A percentile compares a stretch with the other conserved stretches of the same genome.
Conservation (phyloP, 2,113 vertebrate species). For the Mesembrinibis cayennensis region DNA sequence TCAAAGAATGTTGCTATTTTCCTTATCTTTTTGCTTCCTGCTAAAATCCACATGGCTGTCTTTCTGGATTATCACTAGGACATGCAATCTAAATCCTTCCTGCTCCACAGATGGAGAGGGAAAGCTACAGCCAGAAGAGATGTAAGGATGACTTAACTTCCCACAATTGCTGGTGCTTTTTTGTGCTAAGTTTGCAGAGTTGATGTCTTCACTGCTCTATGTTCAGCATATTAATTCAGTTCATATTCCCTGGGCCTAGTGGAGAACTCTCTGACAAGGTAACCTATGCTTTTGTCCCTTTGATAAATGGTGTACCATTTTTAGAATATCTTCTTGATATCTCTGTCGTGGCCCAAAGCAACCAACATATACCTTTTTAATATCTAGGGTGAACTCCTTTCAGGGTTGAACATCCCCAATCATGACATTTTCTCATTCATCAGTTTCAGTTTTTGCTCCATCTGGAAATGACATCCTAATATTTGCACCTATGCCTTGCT, state of each 20-base stretch:
- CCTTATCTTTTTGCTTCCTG: not conserved
- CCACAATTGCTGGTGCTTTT: not conserved
- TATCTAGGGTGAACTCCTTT: not conserved
- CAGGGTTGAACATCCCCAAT: not conserved
- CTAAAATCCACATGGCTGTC: not conserved
- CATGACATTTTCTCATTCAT: not conserved
- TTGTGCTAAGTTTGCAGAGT: not conserved
- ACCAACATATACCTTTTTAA: not conserved
- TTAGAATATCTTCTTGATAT: not conserved
- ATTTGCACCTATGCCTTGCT: not conserved
- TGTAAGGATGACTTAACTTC: not conserved
- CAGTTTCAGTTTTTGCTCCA: not conserved
- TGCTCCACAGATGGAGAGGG: not conserved
- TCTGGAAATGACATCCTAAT: not conserved
- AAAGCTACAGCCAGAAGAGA: not conserved
- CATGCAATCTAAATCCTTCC: not conserved
- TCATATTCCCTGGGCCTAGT: not conserved
- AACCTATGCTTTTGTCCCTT: not conserved
- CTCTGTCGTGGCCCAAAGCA: not conserved
- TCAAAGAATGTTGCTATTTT: not conserved
- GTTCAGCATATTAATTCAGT: not conserved
- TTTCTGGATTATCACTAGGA: not conserved
- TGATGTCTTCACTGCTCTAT: not conserved
- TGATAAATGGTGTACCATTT: not conserved
- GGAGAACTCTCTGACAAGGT: not conserved